phyloP scores from a whole-genome alignment of 2,797 vertebrate genomes.

The Centropyge bicolor region DNA sequence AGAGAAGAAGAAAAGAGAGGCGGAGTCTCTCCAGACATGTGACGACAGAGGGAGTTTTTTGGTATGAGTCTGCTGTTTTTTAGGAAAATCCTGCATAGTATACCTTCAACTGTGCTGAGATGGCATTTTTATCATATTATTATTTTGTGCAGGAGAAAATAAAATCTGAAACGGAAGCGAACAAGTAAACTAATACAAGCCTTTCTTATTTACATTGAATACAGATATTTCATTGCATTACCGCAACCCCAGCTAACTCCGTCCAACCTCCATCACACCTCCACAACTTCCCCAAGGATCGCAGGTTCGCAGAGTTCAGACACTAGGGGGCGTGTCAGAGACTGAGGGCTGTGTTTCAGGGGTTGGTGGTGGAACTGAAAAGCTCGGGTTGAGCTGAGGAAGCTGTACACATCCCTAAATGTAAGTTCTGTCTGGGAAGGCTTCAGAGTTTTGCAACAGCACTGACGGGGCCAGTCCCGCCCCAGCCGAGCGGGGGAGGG shows the following conservation, averaged over 20 bases:
- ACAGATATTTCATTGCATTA: conserved; percentile 71
- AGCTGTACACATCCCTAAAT: conserved; percentile 67
- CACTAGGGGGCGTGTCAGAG: conserved; percentile 33
- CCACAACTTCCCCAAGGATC: conserved; percentile 10
- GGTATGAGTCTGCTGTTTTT: background rate
- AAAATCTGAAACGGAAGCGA: conserved; percentile 67
- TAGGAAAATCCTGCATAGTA: no score
- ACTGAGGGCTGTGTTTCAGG: conserved; percentile 14
- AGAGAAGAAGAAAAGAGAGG: no score
- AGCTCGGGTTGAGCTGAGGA: conserved; percentile 52
- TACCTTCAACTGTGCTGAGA: conserved; percentile 18
- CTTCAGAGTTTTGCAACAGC: conserved; percentile 51
- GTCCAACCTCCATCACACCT: conserved; percentile 17
- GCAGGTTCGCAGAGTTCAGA: conserved; percentile 54
- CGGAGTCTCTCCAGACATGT: background rate
- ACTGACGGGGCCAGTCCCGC: conserved; percentile 40
- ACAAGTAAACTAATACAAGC: conserved; percentile 70
- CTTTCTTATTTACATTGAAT: conserved; percentile 83
- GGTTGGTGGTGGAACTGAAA: conserved; percentile 38
- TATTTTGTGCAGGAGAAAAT: conserved; percentile 72
- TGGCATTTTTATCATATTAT: conserved; percentile 40
- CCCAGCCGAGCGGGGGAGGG: conserved; percentile 24
- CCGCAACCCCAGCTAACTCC: conserved; percentile 27
- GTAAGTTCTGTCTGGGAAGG: conserved; percentile 53
- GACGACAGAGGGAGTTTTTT: background rate